Evolutionary conservation across 2,888 invertebrate species (phyloP), one percentile per base, ranked within the genome.

Genomic region (Noctuana brunneofusca): DNA sequence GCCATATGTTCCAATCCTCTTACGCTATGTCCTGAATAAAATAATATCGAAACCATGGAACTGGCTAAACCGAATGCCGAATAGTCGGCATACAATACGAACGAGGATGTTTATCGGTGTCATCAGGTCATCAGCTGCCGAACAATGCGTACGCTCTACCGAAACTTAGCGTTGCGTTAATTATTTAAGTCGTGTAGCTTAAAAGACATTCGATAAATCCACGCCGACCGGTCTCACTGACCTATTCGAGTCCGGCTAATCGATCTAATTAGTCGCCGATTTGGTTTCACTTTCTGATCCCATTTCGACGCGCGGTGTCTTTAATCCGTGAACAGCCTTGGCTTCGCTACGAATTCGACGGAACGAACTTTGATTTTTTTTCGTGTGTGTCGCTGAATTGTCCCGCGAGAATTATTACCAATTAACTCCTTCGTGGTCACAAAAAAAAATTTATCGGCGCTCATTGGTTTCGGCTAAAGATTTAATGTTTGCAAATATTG

Each of bases 221-320:
- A 71, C 73, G 69, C 65, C 72, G 76, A 83, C 82, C 80, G 75
- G 83, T 80, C 78, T 73, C 66, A 60, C 69, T 76, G 82, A 83
- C 83, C 83, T 78, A 79, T 54, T 80, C 79, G 69, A 67, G 75
- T 78, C 78, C 74, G 71, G 79, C 78, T 80, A 86, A 83, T 83
- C 76, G 78, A 74, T 76, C 78, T 81, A 83, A 87, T 87, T 84
- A 84, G 79, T 77, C 74, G 73, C 70, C 74, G 74, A 81, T 79
- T 81, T 70, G 73, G 80, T 86, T 87, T 87, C 84, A 85, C 89
- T 88, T 83, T 86, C 75, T 66, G 78, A 79, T 83, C 78, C 75
- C 78, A 74, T 71, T 71, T 74, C 63, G 65, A 16, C 46, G 69
- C 69, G 71, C 69, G 63, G 63, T 71, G 73, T 72, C 59, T 65